These are phyloP conservation scores for Epizoanthus scotinus DNA, from an alignment of 92 coral and sea anemone genomes.

Conservation along the genomic window DNA sequence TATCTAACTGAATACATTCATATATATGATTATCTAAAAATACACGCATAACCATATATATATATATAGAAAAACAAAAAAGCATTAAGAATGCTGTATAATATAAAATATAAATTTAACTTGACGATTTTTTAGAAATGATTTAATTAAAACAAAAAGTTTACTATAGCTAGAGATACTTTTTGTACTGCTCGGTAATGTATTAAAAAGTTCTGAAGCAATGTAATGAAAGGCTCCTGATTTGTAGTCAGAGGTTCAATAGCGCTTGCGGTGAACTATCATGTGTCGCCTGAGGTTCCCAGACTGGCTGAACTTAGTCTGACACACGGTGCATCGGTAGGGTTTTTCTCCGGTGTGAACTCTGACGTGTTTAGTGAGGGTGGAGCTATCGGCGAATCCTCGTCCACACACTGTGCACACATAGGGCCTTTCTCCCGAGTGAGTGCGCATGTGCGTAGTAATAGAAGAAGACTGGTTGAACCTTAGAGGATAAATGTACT, in stretches of 20 bases:
- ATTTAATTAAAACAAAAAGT: too few species aligned
- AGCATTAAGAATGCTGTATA: too few species aligned
- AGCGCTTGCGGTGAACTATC: slow-evolving; percentile 37
- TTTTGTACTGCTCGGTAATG: too few species aligned
- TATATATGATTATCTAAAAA: too few species aligned
- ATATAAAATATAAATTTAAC: too few species aligned
- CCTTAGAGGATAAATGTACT: slow-evolving; percentile 8
- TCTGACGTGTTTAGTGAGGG: slow-evolving; percentile 69
- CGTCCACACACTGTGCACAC: slow-evolving; percentile 55
- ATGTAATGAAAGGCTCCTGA: too few species aligned
- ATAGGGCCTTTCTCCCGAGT: slow-evolving; percentile 64
- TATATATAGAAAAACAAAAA: too few species aligned
- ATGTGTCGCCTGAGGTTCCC: slow-evolving; percentile 64
- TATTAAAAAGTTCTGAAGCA: too few species aligned
- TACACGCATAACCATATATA: too few species aligned
- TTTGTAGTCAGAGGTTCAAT: background rate
- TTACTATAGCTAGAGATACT: too few species aligned
- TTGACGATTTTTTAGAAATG: too few species aligned
- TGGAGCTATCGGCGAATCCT: slow-evolving; percentile 73
- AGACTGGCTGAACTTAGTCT: slow-evolving; percentile 63
- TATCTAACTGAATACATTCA: too few species aligned
- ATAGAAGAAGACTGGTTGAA: slow-evolving; percentile 67
- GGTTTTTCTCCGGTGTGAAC: slow-evolving; percentile 67
- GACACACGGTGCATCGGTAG: slow-evolving; percentile 57
- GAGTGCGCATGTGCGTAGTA: slow-evolving; percentile 71